Evolutionary conservation across 2,888 invertebrate genomes (phyloP).

Genomic region (Lymantria monacha): DNA sequence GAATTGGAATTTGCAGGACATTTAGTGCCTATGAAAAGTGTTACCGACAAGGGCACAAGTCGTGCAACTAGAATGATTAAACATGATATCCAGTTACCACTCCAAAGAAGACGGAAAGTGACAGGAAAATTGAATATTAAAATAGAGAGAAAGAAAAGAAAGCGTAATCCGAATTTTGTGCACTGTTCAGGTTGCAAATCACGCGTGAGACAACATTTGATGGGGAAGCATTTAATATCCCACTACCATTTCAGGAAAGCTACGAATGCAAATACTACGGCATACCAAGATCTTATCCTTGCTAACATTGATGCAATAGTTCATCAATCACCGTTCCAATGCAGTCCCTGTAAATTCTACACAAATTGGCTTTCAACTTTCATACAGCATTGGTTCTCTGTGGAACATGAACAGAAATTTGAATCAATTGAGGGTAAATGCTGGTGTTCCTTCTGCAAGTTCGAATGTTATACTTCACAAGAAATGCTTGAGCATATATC

Average conservation of each 20-base stretch:
- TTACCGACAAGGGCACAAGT: constrained; percentile 52
- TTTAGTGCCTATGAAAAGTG: constrained; percentile 52
- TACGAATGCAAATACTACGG: constrained; percentile 79
- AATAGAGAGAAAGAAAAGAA: constrained; percentile 67
- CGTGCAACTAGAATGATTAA: constrained; percentile 63
- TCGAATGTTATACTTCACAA: constrained; percentile 83
- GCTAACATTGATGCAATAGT: constrained; percentile 90
- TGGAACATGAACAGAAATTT: constrained; percentile 80
- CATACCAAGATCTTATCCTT: constrained; percentile 85
- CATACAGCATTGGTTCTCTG: constrained; percentile 88
- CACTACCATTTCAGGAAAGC: constrained; percentile 92
- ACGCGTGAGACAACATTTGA: constrained; percentile 84
- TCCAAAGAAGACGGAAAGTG: constrained; percentile 41
- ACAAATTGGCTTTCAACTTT: constrained; percentile 88
- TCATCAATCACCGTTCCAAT: constrained; percentile 92
- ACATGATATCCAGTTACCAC: constrained; percentile 51
- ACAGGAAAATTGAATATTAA: constrained; percentile 41
- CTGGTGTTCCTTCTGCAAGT: constrained; percentile 89
- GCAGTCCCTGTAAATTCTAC: constrained; percentile 92
- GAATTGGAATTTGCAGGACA: constrained; percentile 85
- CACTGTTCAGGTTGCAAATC: constrained; percentile 88
- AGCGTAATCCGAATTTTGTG: constrained; percentile 82
- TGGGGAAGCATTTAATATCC: constrained; percentile 93
- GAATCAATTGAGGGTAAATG: constrained; percentile 81
- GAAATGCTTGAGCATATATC: constrained; percentile 87